These are phyloP conservation scores for Pachymerium ferrugineum DNA, from an alignment of 2,888 invertebrate species.

Conservation along the genomic window DNA sequence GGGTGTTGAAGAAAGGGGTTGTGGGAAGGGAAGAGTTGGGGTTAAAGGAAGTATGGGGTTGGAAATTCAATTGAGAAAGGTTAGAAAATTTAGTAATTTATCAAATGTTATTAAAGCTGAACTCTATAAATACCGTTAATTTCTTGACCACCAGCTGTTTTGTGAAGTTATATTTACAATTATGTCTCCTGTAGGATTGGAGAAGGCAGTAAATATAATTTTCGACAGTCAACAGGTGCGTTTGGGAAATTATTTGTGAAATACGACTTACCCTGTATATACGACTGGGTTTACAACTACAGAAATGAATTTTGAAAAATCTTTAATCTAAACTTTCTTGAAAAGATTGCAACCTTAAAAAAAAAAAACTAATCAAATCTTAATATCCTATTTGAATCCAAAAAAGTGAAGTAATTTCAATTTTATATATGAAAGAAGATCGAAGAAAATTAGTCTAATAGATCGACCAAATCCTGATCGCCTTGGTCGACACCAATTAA, in stretches of 20 bases:
- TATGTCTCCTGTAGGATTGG: not conserved
- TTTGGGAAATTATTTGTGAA: not conserved
- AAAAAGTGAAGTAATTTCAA: too few species aligned
- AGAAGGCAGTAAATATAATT: not conserved
- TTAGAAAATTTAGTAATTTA: too few species aligned
- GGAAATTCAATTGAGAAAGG: not conserved
- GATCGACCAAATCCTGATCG: not conserved
- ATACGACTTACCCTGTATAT: not conserved
- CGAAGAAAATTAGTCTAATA: too few species aligned
- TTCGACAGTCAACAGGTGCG: constrained; percentile 11
- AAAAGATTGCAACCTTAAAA: too few species aligned
- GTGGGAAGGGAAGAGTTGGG: not conserved
- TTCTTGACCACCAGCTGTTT: not conserved
- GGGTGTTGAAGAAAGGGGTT: not conserved
- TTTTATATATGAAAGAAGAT: too few species aligned
- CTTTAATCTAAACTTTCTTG: too few species aligned
- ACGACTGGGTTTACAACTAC: not conserved
- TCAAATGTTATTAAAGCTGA: not conserved
- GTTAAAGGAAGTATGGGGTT: not conserved
- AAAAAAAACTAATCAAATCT: too few species aligned
- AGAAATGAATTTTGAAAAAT: too few species aligned
- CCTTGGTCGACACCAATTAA: not conserved
- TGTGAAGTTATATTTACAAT: not conserved
- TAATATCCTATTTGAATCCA: too few species aligned
- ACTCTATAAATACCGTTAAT: not conserved